A percentile compares a stretch with the other conserved stretches of the same genome.
Conservation (phyloP, 2,888 invertebrate species). For the Epistrophe grossulariae region DNA sequence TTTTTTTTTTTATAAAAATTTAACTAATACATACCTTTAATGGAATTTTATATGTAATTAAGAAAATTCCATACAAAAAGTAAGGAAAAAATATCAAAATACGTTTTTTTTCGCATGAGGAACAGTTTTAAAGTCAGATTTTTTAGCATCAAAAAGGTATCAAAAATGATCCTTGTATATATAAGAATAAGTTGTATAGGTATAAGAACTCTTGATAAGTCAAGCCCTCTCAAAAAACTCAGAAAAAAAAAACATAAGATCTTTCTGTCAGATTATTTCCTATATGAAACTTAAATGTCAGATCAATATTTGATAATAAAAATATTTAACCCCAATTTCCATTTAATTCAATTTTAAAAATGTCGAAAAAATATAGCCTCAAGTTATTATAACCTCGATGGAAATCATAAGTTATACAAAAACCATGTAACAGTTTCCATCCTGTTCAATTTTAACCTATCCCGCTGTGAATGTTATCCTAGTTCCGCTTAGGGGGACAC, state of each 20-base stretch:
- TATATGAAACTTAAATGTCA: background rate
- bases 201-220: background rate
- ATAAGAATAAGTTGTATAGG: too few relatives aligned
- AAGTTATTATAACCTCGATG: constrained; percentile 38
- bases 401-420: constrained; percentile 21
- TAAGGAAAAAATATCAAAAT: too few relatives aligned
- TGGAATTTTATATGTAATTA: too few relatives aligned
- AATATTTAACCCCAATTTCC: constrained; percentile 44
- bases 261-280: background rate
- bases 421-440: constrained; percentile 57
- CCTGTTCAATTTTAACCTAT: constrained; percentile 47
- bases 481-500: constrained; percentile 66
- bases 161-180: too few relatives aligned
- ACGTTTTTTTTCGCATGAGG: too few relatives aligned
- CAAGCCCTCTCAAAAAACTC: background rate
- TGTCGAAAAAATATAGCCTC: constrained; percentile 55
- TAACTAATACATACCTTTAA: too few relatives aligned
- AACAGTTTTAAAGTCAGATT: too few relatives aligned
- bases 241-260: background rate
- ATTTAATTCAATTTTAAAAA: constrained; percentile 64
- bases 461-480: constrained; percentile 68
- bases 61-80: too few relatives aligned
- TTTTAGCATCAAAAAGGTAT: too few relatives aligned
- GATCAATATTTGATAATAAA: constrained; percentile 38
- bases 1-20: too few relatives aligned